Base-by-base conservation (phyloP, 2,888 invertebrate genomes). In the Pseudoips prasinana region DNA sequence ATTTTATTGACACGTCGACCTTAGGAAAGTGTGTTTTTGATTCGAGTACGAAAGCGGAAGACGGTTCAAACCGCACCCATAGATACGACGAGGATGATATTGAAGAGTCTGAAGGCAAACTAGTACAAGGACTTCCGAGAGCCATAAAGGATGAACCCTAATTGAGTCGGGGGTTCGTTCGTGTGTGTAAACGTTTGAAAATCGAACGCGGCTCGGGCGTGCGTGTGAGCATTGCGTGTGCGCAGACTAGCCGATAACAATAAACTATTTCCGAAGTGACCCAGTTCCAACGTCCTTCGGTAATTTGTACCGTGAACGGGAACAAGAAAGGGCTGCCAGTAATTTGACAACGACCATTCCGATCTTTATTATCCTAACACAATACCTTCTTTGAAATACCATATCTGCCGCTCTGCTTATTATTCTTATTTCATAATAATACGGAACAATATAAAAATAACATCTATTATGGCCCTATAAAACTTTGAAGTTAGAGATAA, bases 251-350 rank as follows among this genome's bases (percentile, higher is more conserved):
- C 78, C 86, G 86, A 87, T 88, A 88, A 88, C 88, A 88, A 88
- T 88, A 87, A 87, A 87, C 86, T 88, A 88, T 88, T 88, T 88
- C 85, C 87, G 88, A 88, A 88, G 85, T 88, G 88, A 87, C 87
- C 87, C 77, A 88, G 84, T 85, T 88, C 67, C 71, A 72, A 80
- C 87, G 88, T 88, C 88, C 88, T 88, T 88, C 87, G 70, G 79
- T 65, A 85, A 86, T 86, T 83, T 80, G 86, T 86, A 76, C 82
- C 75, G 83, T 76, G 78, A 76, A 75, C 82, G 83, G 87, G 86
- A 87, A 84, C 83, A 84, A 86, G 85, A 88, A 87, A 86, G 86
- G 86, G 86, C 83, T 76, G 68, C 64, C 68, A 75, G 76, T 71
- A 61, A 78, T 82, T 78, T 74, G 75, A 73, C 76, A 74, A 65